A percentile compares a stretch with the other conserved stretches of the same genome.
phyloP scores from a whole-genome alignment of 2,113 vertebrate species.

The Cisticola juncidis region DNA sequence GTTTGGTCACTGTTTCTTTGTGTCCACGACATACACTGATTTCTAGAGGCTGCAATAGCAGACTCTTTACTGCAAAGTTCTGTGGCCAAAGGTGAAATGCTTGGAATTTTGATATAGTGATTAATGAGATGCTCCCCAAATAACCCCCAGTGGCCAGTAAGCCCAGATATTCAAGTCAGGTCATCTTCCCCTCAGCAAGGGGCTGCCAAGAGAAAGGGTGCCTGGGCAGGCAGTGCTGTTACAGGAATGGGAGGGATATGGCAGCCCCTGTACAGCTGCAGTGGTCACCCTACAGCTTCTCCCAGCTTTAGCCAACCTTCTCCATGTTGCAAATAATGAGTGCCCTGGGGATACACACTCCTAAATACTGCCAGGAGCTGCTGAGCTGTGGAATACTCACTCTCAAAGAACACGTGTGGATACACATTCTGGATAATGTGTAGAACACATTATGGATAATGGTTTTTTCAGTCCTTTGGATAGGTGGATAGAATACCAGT shows the following conservation, averaged over 20 bases:
- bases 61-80: neutral
- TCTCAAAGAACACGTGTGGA: fast-evolving
- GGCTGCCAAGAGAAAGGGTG: neutral
- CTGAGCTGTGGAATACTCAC: neutral
- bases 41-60: neutral
- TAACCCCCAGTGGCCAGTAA: neutral
- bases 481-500: too few relatives aligned
- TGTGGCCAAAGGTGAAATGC: fast-evolving
- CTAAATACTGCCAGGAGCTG: neutral
- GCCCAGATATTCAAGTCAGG: neutral
- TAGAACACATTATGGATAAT: neutral
- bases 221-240: neutral
- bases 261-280: neutral
- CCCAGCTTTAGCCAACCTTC: neutral
- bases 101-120: neutral
- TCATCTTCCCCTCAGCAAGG: neutral
- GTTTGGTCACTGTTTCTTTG: neutral
- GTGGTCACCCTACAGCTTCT: neutral
- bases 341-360: neutral
- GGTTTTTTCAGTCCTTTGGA: neutral
- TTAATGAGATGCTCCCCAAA: neutral
- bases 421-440: neutral
- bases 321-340: neutral
- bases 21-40: fast-evolving
- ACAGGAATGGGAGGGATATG: neutral